These are phyloP conservation scores for Eurois occulta DNA, from an alignment of 2,888 invertebrate genomes.

Conservation along the genomic window DNA sequence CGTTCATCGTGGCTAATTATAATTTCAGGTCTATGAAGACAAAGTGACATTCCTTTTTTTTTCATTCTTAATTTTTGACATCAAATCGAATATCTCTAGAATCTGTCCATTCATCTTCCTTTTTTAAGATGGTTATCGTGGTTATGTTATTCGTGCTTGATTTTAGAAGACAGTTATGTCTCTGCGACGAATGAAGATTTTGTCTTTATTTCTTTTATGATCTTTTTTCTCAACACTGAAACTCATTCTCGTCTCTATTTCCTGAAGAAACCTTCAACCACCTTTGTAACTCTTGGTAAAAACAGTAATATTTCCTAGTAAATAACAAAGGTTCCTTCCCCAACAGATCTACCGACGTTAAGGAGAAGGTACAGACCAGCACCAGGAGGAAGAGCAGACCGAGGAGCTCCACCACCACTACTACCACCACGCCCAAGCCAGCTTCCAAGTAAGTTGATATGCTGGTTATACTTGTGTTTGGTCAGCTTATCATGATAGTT, in stretches of 20 bases:
- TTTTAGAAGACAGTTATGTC: background rate
- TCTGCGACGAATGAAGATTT: too few relatives aligned
- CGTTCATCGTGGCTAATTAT: background rate
- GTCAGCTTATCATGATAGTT: background rate
- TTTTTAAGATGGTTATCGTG: background rate
- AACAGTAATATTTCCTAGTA: background rate
- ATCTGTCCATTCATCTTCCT: background rate
- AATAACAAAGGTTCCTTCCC: background rate
- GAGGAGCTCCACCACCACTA: slow-evolving; percentile 84
- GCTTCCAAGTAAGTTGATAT: slow-evolving; percentile 74
- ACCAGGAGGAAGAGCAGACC: slow-evolving; percentile 82
- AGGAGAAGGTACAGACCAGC: slow-evolving; percentile 76
- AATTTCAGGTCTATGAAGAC: background rate
- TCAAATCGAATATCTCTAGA: background rate
- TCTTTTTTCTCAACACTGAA: too few relatives aligned
- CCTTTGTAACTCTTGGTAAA: background rate
- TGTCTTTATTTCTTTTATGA: too few relatives aligned
- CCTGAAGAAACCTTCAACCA: background rate
- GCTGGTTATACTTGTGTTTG: background rate
- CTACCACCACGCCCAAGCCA: slow-evolving; percentile 85
- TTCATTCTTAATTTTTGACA: too few relatives aligned
- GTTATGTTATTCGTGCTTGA: background rate
- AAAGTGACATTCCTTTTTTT: background rate
- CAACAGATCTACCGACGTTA: slow-evolving; percentile 78
- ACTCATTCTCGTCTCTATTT: too few relatives aligned